Evolutionary conservation across 2,113 vertebrate species (phyloP).

Genomic region (Pogonocichla stellata): DNA sequence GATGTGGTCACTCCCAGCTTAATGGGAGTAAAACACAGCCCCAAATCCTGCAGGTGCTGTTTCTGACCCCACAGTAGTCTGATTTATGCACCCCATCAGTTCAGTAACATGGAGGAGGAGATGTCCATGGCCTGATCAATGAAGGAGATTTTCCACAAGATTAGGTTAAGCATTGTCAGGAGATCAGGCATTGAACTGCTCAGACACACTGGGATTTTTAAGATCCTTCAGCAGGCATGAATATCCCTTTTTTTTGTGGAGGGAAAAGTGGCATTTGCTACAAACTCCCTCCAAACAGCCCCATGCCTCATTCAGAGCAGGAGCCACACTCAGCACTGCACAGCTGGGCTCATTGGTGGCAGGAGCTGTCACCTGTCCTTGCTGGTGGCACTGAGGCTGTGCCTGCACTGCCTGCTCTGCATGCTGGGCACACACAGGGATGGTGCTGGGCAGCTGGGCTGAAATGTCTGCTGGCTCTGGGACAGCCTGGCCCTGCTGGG

Average conservation of each 20-base stretch:
- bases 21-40: neutral
- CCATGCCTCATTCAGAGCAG: neutral
- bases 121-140: neutral
- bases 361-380: neutral
- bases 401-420: neutral
- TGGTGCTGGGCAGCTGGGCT: neutral
- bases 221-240: neutral
- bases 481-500: too few relatives aligned
- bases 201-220: neutral
- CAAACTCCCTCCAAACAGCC: neutral
- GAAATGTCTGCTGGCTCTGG: neutral
- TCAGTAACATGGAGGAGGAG: neutral
- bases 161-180: neutral
- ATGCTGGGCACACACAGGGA: neutral
- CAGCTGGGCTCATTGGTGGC: neutral
- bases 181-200: neutral
- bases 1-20: neutral
- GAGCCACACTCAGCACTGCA: neutral
- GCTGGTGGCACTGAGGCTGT: neutral
- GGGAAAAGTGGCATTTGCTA: neutral
- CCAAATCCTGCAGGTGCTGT: neutral
- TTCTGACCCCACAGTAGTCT: neutral
- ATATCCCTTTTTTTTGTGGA: neutral
- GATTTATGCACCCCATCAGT: neutral
- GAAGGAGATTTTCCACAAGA: neutral